Evolutionary conservation across 2,113 vertebrate genomes (phyloP).

Genomic region (Ceuthmochares aereus): DNA sequence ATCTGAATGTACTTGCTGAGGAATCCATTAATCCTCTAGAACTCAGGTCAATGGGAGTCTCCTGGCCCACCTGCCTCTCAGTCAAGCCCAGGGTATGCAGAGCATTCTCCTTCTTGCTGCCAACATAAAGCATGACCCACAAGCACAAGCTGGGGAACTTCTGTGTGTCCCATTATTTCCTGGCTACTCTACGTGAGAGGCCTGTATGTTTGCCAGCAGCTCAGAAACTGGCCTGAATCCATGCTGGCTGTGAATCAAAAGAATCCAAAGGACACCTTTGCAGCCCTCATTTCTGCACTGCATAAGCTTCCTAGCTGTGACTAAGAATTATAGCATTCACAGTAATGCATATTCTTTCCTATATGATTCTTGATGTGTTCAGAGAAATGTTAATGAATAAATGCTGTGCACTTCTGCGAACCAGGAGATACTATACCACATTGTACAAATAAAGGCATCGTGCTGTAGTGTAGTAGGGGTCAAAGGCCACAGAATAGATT

Average conservation of each 20-base stretch:
- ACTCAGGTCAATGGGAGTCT: neutral
- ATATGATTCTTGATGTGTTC: neutral
- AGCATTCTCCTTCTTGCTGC: neutral
- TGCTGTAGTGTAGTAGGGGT: neutral
- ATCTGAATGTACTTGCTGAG: neutral
- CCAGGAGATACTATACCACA: neutral
- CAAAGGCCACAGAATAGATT: neutral
- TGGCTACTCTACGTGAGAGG: neutral
- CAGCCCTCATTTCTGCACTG: neutral
- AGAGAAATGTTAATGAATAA: neutral
- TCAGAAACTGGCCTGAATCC: neutral
- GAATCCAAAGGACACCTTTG: neutral
- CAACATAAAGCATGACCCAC: neutral
- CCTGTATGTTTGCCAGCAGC: neutral
- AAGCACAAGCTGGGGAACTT: neutral
- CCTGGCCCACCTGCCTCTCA: neutral
- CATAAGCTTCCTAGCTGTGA: neutral
- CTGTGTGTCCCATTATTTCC: neutral
- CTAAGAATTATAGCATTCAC: neutral
- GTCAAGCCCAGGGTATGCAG: neutral
- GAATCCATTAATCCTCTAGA: neutral
- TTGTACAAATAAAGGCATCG: neutral
- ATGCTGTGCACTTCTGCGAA: neutral
- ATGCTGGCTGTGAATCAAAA: neutral
- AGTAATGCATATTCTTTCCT: neutral